Percentiles rank a stretch among this genome's conserved stretches.
Conservation (phyloP, 1,140 invertebrate genomes). For the Adoxophyes honmai region DNA sequence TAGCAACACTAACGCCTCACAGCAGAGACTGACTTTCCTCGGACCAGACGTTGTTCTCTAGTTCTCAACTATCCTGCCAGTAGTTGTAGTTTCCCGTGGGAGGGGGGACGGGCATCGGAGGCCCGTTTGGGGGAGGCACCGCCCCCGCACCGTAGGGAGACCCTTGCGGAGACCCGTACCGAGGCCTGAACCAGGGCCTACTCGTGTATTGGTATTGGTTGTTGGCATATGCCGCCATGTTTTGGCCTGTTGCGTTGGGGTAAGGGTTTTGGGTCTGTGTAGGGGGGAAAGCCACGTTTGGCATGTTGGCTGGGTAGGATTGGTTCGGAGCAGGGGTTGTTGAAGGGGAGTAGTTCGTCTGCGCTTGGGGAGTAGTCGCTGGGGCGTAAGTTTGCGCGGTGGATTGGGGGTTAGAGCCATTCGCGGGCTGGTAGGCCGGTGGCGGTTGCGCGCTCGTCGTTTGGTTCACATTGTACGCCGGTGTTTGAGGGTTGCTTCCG, state of each 20-base stretch:
- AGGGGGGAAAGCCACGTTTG: conserved; percentile 46
- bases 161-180: conserved; percentile 58
- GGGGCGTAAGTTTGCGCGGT: conserved; percentile 41
- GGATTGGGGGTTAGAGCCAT: conserved; percentile 42
- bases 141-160: conserved; percentile 52
- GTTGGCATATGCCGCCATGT: conserved; percentile 64
- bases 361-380: conserved; percentile 40
- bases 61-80: conserved; percentile 69
- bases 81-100: conserved; percentile 61
- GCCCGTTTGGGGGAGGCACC: conserved; percentile 40
- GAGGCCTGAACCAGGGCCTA: conserved; percentile 60
- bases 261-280: conserved; percentile 55
- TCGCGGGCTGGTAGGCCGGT: conserved; percentile 41
- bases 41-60: conserved; percentile 22
- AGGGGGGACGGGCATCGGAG: conserved; percentile 52
- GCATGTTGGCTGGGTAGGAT: conserved; percentile 45
- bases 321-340: conserved; percentile 60
- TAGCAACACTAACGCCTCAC: background rate
- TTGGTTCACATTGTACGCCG: conserved; percentile 43
- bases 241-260: conserved; percentile 66
- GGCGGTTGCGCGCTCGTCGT: conserved; percentile 41
- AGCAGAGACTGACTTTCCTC: background rate
- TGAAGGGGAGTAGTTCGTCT: conserved; percentile 56
- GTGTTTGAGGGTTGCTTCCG: conserved; percentile 43
- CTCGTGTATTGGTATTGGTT: conserved; percentile 64